Conservation (phyloP, 2,888 invertebrate species). For the Cosmia pyralina region DNA sequence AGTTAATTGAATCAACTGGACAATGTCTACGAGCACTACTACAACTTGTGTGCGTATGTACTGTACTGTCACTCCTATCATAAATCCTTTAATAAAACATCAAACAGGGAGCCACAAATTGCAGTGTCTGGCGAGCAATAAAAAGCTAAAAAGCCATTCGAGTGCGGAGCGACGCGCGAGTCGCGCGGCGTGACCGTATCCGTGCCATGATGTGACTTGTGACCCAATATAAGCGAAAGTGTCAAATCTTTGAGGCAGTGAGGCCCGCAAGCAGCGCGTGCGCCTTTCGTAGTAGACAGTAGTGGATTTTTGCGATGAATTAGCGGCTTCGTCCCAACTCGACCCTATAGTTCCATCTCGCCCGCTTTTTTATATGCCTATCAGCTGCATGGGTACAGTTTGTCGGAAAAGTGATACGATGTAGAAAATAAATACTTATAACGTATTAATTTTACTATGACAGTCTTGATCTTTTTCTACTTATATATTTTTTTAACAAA, state of each 20-base stretch:
- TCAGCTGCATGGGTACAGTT: too few species aligned
- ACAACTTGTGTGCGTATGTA: neutral
- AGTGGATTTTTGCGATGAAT: neutral
- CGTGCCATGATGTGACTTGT: neutral
- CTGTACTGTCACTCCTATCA: neutral
- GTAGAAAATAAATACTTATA: too few species aligned
- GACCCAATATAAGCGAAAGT: conserved; percentile 48
- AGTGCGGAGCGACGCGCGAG: conserved; percentile 25
- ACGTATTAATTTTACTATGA: too few species aligned
- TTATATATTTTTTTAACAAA: too few species aligned
- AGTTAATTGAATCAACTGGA: conserved; percentile 61
- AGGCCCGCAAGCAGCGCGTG: neutral
- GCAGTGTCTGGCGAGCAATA: conserved; percentile 23
- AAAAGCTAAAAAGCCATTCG: conserved; percentile 31
- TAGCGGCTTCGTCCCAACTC: neutral
- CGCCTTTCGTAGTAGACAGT: conserved; percentile 1
- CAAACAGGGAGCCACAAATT: conserved; percentile 17
- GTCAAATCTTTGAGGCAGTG: conserved; percentile 27
- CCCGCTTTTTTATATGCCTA: too few species aligned
- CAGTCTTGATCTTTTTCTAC: too few species aligned
- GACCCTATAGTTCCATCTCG: too few species aligned
- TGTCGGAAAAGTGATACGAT: too few species aligned
- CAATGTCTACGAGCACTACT: conserved; percentile 7
- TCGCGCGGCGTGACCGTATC: conserved; percentile 29
- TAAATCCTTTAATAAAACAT: neutral